A percentile compares a stretch with the other conserved stretches of the same genome.
Evolutionary conservation across 2,888 invertebrate genomes (phyloP).

Genomic region (Monoplex corrugatus): DNA sequence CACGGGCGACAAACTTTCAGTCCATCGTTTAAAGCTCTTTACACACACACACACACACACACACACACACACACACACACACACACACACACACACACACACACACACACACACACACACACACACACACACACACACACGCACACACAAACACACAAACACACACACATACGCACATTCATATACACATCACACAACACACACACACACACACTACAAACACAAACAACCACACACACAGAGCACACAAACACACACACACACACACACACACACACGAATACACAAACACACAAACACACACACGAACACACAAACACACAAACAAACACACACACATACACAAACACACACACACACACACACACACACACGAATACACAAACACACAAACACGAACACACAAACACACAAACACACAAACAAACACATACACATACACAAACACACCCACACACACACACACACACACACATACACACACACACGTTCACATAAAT

Average conservation of each 20-base stretch:
- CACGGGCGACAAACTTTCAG: no score
- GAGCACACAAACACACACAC: neutral
- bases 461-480: no score
- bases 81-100: conserved; percentile 15
- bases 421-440: no score
- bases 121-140: neutral
- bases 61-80: neutral
- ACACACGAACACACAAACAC: neutral
- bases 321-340: neutral
- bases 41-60: neutral
- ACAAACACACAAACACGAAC: no score
- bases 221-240: neutral
- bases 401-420: no score
- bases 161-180: neutral
- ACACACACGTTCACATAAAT: no score
- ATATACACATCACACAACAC: neutral
- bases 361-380: no score
- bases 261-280: neutral
- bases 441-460: no score
- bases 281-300: neutral
- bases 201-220: neutral
- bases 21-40: neutral
- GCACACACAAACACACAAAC: conserved; percentile 21
- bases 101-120: neutral
- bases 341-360: no score